Percentiles rank a stretch among this genome's conserved stretches.
Evolutionary conservation across 2,888 invertebrate genomes (phyloP).

Genomic region (Synanthedon myopaeformis): DNA sequence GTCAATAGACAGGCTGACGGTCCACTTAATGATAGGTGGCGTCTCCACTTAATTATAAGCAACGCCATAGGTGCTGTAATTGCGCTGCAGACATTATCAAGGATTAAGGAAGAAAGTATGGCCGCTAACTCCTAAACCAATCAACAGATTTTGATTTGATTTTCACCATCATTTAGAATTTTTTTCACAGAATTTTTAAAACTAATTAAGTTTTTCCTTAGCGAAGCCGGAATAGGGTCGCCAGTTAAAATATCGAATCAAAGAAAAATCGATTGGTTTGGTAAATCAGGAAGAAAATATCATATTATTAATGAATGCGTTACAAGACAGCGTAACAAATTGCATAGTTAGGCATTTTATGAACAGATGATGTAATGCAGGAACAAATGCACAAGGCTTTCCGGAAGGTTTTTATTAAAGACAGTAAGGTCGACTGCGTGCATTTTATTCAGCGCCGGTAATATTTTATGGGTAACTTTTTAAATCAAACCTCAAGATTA

Average conservation of each 20-base stretch:
- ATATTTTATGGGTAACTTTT: neutral
- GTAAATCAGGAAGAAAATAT: neutral
- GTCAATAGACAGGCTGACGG: too few species aligned
- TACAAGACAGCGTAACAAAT: constrained; percentile 1
- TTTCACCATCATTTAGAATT: too few species aligned
- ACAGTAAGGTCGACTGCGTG: constrained; percentile 40
- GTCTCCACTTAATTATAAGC: too few species aligned
- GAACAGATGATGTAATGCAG: constrained; percentile 57
- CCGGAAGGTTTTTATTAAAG: constrained; percentile 47
- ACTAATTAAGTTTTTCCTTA: too few species aligned
- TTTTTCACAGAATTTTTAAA: too few species aligned
- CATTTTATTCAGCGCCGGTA: constrained; percentile 27
- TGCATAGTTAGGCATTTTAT: neutral
- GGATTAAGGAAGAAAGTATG: too few species aligned
- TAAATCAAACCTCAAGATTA: neutral
- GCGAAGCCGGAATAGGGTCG: too few species aligned
- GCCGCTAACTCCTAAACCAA: too few species aligned
- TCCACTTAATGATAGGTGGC: too few species aligned
- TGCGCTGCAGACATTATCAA: too few species aligned
- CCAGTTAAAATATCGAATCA: neutral
- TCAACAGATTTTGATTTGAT: too few species aligned
- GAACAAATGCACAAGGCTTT: constrained; percentile 54
- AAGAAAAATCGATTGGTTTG: neutral
- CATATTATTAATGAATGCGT: neutral
- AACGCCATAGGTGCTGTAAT: too few species aligned